Evolutionary conservation across 1,140 invertebrate genomes (phyloP).

Genomic region (Belonocnema kinseyi): DNA sequence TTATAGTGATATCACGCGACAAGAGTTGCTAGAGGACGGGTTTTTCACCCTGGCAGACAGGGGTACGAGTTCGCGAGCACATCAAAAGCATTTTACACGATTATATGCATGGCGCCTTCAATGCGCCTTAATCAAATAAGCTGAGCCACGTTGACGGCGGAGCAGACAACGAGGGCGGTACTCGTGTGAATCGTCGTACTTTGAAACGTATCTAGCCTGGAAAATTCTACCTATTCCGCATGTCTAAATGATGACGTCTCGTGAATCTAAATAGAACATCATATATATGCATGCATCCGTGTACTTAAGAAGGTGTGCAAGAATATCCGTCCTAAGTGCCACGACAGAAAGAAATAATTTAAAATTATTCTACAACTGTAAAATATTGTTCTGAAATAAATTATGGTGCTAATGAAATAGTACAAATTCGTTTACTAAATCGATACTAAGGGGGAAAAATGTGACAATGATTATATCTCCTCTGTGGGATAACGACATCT

Average conservation of each 20-base stretch:
- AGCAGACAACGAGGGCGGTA: conserved; percentile 12
- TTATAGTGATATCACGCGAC: conserved; percentile 39
- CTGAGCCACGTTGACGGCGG: conserved; percentile 37
- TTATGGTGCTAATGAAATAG: too few species aligned
- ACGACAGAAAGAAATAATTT: too few species aligned
- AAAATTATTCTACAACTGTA: too few species aligned
- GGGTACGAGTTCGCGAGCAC: conserved; percentile 42
- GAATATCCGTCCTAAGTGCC: too few species aligned
- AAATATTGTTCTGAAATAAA: too few species aligned
- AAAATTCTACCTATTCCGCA: conserved; percentile 45
- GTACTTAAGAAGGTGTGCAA: too few species aligned
- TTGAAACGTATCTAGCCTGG: conserved; percentile 45
- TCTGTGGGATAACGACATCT: too few species aligned
- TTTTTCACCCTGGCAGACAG: conserved; percentile 48
- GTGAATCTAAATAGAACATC: too few species aligned
- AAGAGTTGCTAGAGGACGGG: conserved; percentile 42
- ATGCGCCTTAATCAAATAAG: conserved; percentile 61
- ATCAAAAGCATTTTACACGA: conserved; percentile 64
- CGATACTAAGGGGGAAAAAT: too few species aligned
- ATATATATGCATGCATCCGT: too few species aligned
- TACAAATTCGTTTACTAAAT: too few species aligned
- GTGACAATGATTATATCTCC: too few species aligned
- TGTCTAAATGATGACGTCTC: conserved; percentile 26
- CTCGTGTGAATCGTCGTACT: conserved; percentile 46
- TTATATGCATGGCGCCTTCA: conserved; percentile 60